Conservation (phyloP, 1,140 invertebrate genomes). For the Pomacea maculata region DNA sequence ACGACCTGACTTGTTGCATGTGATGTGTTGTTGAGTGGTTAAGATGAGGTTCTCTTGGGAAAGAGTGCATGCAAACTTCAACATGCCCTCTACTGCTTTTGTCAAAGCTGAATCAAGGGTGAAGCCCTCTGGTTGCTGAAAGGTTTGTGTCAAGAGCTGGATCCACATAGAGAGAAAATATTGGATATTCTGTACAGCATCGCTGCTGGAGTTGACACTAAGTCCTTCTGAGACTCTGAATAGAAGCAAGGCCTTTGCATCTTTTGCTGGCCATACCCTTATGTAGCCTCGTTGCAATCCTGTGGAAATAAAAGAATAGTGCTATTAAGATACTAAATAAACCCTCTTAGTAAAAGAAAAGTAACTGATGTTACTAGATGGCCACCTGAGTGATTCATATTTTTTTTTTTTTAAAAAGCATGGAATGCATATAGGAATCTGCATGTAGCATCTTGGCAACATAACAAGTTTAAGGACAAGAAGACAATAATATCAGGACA, state of each 20-base stretch:
- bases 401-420: too few relatives aligned
- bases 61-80: background rate
- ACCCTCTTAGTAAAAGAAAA: background rate
- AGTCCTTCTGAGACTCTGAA: conserved; percentile 26
- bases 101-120: background rate
- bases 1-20: background rate
- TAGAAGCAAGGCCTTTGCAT: conserved; percentile 13
- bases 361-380: too few relatives aligned
- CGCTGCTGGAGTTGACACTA: conserved; percentile 9
- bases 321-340: background rate
- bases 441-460: too few relatives aligned
- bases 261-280: conserved; percentile 15
- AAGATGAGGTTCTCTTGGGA: background rate
- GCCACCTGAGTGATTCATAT: too few relatives aligned
- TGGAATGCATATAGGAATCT: too few relatives aligned
- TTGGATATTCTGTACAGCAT: conserved; percentile 8
- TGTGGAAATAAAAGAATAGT: conserved; percentile 14
- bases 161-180: conserved; percentile 14
- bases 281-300: conserved; percentile 34
- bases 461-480: too few relatives aligned
- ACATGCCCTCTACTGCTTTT: background rate
- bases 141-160: background rate
- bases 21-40: conserved; percentile 6
- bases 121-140: background rate
- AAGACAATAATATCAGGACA: too few relatives aligned